Base-by-base conservation (phyloP, 2,888 invertebrate species). In the Rosalia funebris region DNA sequence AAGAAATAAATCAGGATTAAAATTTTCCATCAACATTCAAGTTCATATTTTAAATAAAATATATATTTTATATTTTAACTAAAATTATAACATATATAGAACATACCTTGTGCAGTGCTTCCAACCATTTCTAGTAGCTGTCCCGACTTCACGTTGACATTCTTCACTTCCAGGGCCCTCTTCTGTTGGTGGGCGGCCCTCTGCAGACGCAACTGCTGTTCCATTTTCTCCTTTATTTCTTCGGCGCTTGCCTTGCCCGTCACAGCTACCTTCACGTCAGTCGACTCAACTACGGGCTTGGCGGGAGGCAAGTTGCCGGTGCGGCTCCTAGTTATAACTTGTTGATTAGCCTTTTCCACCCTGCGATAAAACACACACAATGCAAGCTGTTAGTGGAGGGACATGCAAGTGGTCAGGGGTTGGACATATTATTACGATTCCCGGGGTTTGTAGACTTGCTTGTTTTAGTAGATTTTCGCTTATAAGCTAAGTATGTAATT, bases 181-280 rank as follows among this genome's bases (percentile, higher is more conserved):
- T 95, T 95, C 75, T 95, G 95, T 75, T 95, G 93, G 81, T 94
- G 93, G 0, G 93, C 94, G 15, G 93, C 91, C 62, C 96, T 83
- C 78, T 96, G 96, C 72, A 94, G 85, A 57, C 93, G 89, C 66
- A 96, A 82, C 76, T 96, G 94, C 67, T 93, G 93, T 75, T 96
- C 96, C 90, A 95, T 90, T 80, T 94, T 94, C 71, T 95, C 95
- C 79, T 92, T 93, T 63, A 91, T 88, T 75, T 93, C 93, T 68
- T 90, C 87, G 0, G 90, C 86, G 19, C 87, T 87, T 0, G 88
- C 85, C 72, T 88, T 87, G 68, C 82, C 86, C 72, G 80, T 85
- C 7, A 84, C 83, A 2, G 83, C 67, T 82, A 67, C 74, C 81
- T 70, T 60, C 75, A 76, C 17, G 45, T 57, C 65, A 12, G 57